Base-by-base conservation (phyloP, 2,113 vertebrate genomes). In the Heteronetta atricapilla region DNA sequence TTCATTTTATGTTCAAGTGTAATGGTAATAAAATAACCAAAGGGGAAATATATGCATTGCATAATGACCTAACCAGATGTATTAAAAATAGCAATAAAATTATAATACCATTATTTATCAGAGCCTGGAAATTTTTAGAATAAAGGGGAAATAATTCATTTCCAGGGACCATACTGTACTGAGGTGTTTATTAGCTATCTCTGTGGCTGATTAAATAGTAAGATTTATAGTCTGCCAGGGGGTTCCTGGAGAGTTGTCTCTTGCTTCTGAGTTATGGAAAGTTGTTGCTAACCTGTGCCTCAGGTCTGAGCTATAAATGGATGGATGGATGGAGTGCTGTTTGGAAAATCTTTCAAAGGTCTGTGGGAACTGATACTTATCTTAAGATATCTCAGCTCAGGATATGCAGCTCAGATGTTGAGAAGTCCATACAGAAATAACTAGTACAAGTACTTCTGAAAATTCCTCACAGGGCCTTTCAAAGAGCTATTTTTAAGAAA, bases 21-120 rank as follows among this genome's bases (percentile, higher is more conserved):
- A 72, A 66, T 78, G 48, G 84, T 87, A 87, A 66, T 93, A 89
- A 95, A 92, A 87, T 82, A 95, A 88, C 72, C 46, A 70, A 88
- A 80, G 59, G 63, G 40, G 67, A 89, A 84, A 38, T 85, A 70
- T n/a, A 70, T 91, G 46, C 56, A 40, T 38, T 70, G 50, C 33
- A 67, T 85, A 80, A 85, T 73, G 55, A 75, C 62, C 36, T 87
- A 85, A 64, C 36, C 58, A 94, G 38, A 58, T 82, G 28, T 79
- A 74, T 81, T 92, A 85, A 94, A 94, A 95, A 80, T 63, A 74
- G 31, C 36, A 80, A 68, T 91, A 62, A 80, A 91, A 87, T 91
- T 70, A 79, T 92, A 84, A 73, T 69, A 58, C 64, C 4, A 56
- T 77, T 50, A 86, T 85, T 89, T 89, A 73, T 85, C 40, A 60